phyloP scores from a whole-genome alignment of 1,140 invertebrate species.

The Sycophila sp. region DNA sequence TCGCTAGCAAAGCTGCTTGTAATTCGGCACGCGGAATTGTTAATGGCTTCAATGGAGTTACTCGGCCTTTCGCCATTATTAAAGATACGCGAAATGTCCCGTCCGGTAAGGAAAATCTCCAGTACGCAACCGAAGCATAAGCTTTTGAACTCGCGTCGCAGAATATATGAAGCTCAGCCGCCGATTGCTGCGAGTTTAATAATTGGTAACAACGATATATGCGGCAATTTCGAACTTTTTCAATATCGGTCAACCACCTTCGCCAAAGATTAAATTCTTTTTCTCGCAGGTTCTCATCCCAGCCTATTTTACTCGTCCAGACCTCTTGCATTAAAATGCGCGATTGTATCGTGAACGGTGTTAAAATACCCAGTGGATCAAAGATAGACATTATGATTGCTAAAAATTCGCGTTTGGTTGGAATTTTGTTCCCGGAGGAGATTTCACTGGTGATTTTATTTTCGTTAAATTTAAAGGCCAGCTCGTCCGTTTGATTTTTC shows the following conservation, averaged over 20 bases:
- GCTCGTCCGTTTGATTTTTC: not conserved
- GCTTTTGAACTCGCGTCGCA: not conserved
- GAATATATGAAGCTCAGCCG: not conserved
- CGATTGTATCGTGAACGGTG: not conserved
- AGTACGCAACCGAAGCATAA: not conserved
- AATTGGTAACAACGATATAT: not conserved
- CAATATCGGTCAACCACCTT: not conserved
- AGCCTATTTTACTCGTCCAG: not conserved
- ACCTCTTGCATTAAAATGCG: no score
- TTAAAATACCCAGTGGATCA: not conserved
- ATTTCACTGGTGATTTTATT: no score
- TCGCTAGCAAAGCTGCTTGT: constrained; percentile 55
- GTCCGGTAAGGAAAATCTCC: not conserved
- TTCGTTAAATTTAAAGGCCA: no score
- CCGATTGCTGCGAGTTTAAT: not conserved
- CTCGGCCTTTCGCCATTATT: constrained; percentile 47
- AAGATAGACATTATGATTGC: no score
- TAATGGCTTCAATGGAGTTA: constrained; percentile 51
- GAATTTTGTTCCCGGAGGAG: no score
- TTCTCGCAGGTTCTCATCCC: not conserved
- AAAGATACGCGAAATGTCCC: not conserved
- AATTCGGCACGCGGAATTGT: constrained; percentile 61
- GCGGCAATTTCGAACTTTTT: not conserved
- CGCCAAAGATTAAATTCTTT: not conserved
- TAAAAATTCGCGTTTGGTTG: no score